Base-by-base conservation (phyloP, 2,797 vertebrate species). In the Kryptopterus vitreolus region DNA sequence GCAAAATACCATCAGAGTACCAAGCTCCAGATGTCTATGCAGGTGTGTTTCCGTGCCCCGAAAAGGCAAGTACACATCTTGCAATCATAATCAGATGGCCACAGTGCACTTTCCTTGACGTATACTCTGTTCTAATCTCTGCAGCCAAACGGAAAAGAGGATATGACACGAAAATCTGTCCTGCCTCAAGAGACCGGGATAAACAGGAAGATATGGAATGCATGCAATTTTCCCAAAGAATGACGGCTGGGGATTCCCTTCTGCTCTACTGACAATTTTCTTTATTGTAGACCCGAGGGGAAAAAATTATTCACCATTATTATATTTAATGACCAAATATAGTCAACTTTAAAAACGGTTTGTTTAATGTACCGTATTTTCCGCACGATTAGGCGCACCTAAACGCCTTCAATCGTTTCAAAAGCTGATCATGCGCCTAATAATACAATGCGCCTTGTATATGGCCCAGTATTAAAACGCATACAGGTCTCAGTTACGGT, bases 171-270 rank as follows among this genome's bases (percentile, higher is more conserved):
- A 52, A 68, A 71, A 48, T 13, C 65, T 55, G 20, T 65, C 59
- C 79, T n/a, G 66, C 38, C 75, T 84, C 74, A 68, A 58, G 35
- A 38, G 62, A 75, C 20, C 31, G 58, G 26, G 38, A 43, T 18
- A 38, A 77, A 86, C 85, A 83, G 80, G 78, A 83, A 76, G 82
- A 62, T 46, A 22, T 63, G 22, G 81, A 86, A 83, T 78, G 74
- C 57, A 59, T 61, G 71, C 24, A n/a, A 29, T 29, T 66, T 78
- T 78, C 73, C 81, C 52, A n/a, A 79, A 73, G 11, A 26, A 85
- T 78, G 80, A 84, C 84, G 79, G 48, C 52, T 48, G 70, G 81
- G 84, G 84, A 82, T 84, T 87, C 82, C 84, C 82, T 87, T 38
- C 38, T 68, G 57, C 46, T 15, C 50, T 73, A 55, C 81, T 53